Base-by-base conservation (phyloP, 2,888 invertebrate genomes). In the Selenia dentaria region DNA sequence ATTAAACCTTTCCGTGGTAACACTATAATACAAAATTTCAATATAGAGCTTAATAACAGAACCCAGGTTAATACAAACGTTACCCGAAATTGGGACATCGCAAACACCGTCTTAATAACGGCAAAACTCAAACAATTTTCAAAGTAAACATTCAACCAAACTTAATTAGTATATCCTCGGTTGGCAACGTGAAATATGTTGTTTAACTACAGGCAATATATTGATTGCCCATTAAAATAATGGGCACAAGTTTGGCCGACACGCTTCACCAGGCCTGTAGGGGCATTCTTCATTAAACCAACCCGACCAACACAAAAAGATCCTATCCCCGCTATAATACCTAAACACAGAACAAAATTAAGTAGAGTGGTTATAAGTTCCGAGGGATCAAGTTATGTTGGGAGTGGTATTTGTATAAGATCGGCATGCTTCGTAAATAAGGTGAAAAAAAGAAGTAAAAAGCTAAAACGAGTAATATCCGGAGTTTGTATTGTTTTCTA, bases 381-480 rank as follows among this genome's bases (percentile, higher is more conserved):
- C 39, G 22, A 59, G 25, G 46, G 74, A 13, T 66, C 79, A 49
- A 31, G 33, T 55, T 67, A 70, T 27, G 37, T 20, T 74, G 75
- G 77, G 39, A 57, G 49, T 51, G 51, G 65, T 78, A 79, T 83
- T 82, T 83, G 74, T 78, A 70, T 71, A 76, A 79, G 71, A 71
- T 70, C 73, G 64, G 64, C 67, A 64, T 64, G 70, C 70, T 71
- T 76, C 75, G 71, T 76, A 81, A 83, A 80, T 79, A 78, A 78
- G 63, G 70, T 77, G 72, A 78, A 83, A 84, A 85, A 22, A 22
- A 81, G 74, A 73, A 77, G 68, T 74, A 81, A 83, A 83, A 81
- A 83, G 70, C 72, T 72, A 79, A 84, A 86, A 83, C 81, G 75
- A 83, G 80, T 83, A 88, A 88, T 88, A 82, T 88, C 88, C 89